Evolutionary conservation across 2,113 vertebrate species (phyloP).

Genomic region (Trematomus loennbergii): DNA sequence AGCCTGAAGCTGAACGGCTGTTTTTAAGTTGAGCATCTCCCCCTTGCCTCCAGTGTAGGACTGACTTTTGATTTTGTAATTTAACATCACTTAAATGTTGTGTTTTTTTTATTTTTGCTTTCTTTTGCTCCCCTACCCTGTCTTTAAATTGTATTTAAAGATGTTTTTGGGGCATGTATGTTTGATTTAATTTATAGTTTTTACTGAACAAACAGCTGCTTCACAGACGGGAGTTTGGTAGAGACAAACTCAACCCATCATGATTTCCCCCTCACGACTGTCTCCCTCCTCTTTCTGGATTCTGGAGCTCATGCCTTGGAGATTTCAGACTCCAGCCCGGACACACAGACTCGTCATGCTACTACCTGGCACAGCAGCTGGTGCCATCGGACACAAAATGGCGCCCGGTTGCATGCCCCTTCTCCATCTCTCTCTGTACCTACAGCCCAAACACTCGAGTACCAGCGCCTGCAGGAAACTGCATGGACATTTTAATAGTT

Average conservation of each 20-base stretch:
- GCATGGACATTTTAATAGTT: slow-evolving; percentile 63
- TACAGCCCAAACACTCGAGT: slow-evolving; percentile 52
- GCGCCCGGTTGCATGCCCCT: slow-evolving; percentile 26
- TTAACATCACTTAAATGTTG: slow-evolving; percentile 64
- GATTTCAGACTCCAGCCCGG: slow-evolving; percentile 37
- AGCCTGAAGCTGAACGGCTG: slow-evolving; percentile 56
- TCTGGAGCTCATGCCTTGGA: slow-evolving; percentile 47
- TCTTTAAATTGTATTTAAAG: slow-evolving; percentile 81
- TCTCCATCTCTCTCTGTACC: slow-evolving; percentile 42
- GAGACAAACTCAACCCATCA: slow-evolving; percentile 44
- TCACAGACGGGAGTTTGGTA: slow-evolving; percentile 63
- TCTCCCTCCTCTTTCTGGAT: slow-evolving; percentile 40
- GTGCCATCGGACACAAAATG: slow-evolving; percentile 45
- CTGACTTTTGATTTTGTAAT: slow-evolving; percentile 71
- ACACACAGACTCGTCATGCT: slow-evolving; percentile 42
- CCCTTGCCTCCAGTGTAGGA: slow-evolving; percentile 60
- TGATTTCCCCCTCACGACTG: background rate
- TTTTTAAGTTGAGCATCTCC: slow-evolving; percentile 47
- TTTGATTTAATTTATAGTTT: slow-evolving; percentile 83
- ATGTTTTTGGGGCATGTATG: slow-evolving; percentile 70
- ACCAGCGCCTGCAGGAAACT: slow-evolving; percentile 76
- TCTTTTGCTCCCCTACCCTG: slow-evolving; percentile 21
- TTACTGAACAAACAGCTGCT: slow-evolving; percentile 77
- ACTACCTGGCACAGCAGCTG: slow-evolving; percentile 63
- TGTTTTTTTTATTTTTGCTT: slow-evolving; percentile 29